Percentiles rank a stretch among this genome's conserved stretches.
Evolutionary conservation across 1,140 invertebrate genomes (phyloP).

Genomic region (Drosophila gunungcola): DNA sequence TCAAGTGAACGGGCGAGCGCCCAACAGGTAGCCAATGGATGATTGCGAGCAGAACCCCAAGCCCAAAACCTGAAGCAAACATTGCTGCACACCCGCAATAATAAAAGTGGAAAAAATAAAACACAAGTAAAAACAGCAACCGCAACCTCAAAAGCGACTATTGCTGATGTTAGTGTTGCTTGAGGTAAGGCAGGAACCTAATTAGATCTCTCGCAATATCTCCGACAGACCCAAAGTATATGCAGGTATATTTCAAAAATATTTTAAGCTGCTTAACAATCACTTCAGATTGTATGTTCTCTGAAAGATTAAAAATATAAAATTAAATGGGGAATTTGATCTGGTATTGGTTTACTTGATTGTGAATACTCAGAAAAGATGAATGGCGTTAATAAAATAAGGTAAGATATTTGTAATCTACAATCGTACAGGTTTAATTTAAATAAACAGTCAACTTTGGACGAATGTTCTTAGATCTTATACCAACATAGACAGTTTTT

Average conservation of each 20-base stretch:
- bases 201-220: conserved; percentile 49
- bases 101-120: conserved; percentile 9
- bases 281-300: not conserved
- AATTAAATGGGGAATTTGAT: conserved; percentile 2
- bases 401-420: too few relatives aligned
- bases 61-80: conserved; percentile 40
- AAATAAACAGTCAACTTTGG: too few relatives aligned
- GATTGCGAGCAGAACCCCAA: conserved; percentile 33
- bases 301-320: not conserved
- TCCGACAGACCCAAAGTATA: conserved; percentile 1
- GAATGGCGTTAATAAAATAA: too few relatives aligned
- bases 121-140: conserved; percentile 20
- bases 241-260: conserved; percentile 32
- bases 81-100: conserved; percentile 48
- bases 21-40: conserved; percentile 68
- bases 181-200: conserved; percentile 45
- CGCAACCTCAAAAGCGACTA: conserved; percentile 25
- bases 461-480: too few relatives aligned
- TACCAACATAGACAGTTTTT: too few relatives aligned
- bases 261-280: conserved; percentile 51
- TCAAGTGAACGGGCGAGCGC: conserved; percentile 47
- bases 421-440: too few relatives aligned
- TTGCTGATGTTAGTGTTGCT: conserved; percentile 16
- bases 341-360: not conserved
- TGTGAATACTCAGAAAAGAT: not conserved